phyloP scores from a whole-genome alignment of 2,113 vertebrate genomes.

The Orcinus orca region DNA sequence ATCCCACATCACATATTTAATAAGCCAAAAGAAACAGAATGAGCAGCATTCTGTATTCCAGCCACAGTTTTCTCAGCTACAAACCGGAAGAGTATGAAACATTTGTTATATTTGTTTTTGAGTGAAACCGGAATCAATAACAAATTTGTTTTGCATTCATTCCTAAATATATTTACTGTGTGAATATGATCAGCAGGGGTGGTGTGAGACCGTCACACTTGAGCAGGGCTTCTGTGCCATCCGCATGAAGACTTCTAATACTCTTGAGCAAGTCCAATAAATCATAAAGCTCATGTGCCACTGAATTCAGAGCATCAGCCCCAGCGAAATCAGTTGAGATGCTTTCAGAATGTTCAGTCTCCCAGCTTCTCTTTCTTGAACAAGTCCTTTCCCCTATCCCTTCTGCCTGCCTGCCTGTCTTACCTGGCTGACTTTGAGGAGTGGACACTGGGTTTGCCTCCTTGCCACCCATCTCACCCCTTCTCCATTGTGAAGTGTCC shows the following conservation, averaged over 20 bases:
- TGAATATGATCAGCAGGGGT: background rate
- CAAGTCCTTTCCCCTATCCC: background rate
- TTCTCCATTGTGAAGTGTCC: background rate
- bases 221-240: background rate
- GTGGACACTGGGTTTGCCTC: background rate
- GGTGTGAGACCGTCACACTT: background rate
- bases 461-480: background rate
- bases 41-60: background rate
- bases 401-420: background rate
- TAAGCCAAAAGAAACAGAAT: background rate
- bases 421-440: background rate
- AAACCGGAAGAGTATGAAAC: background rate
- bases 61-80: background rate
- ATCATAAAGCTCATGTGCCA: background rate
- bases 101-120: conserved; percentile 38
- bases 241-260: background rate
- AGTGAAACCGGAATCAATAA: conserved; percentile 51
- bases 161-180: conserved; percentile 30
- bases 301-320: background rate
- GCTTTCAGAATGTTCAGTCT: background rate
- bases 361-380: background rate
- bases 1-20: background rate
- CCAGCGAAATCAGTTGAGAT: background rate
- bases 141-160: conserved; percentile 39
- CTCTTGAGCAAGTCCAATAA: background rate